Base-by-base conservation (phyloP, 2,797 vertebrate genomes). In the Chrosomus eos region DNA sequence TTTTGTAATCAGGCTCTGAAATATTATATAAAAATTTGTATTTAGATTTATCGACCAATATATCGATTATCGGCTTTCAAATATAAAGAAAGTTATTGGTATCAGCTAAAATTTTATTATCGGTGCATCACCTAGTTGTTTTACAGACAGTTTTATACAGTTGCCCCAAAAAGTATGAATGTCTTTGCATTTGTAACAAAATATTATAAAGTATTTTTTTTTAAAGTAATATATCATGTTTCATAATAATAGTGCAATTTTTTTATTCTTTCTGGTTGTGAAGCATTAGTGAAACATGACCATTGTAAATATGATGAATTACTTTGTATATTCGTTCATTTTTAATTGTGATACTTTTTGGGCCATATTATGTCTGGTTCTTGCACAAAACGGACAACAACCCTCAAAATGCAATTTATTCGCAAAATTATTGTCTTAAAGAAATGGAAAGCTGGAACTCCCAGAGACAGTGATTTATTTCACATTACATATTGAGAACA, bases 391-490 rank as follows among this genome's bases (percentile, higher is more conserved):
- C 21, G 10, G 14, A 66, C 40, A 68, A 6, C 19, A 68, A 6
- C 19, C 40, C 19, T 13, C 7, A 80, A 26, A 51, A 70, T 53
- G 31, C 8, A 28, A 26, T 70, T 80, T 38, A 13, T 36, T 13
- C 0, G 11, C n/a, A 31, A 58, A 60, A 72, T 4, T 1, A 31
- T 4, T 31, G 26, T 31, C 38, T 55, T 19, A 31, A 43, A 72
- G 36, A 71, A 80, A 48, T 23, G 3, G n/a, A 71, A 9, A 58
- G 19, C 66, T 26, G 10, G 36, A 62, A 14, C 55, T 64, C 55
- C 48, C 28, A 83, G 58, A 28, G 48, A n/a, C 26, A 51, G 36
- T 53, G 19, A 53, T 83, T 64, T 86, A 77, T 76, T 70, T 82
- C 45, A 73, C 53, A 26, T 36, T 18, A 23, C 1, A 23, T 21